These are phyloP conservation scores for Aegithalos caudatus DNA, from an alignment of 2,113 vertebrate genomes.

Conservation along the genomic window DNA sequence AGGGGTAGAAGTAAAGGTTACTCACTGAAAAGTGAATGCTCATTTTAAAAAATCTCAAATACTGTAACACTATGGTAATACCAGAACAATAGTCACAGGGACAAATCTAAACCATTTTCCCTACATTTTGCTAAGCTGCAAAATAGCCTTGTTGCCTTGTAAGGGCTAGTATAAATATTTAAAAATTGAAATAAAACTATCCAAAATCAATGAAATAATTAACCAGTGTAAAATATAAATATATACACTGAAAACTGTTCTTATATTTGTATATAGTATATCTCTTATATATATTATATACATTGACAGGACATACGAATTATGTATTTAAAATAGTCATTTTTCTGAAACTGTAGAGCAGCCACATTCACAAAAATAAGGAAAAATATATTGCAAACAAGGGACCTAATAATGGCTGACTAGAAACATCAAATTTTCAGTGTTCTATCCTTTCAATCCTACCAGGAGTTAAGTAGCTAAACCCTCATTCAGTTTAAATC, in stretches of 20 bases:
- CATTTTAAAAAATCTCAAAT: background rate
- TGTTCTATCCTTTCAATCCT: background rate
- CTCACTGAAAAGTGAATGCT: background rate
- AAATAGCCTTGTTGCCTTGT: background rate
- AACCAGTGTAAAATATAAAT: background rate
- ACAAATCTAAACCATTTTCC: background rate
- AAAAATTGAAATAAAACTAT: background rate
- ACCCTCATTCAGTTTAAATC: background rate
- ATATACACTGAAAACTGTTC: background rate
- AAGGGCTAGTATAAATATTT: background rate
- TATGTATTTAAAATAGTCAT: background rate
- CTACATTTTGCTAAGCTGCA: background rate
- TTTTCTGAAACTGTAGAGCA: background rate
- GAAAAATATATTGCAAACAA: background rate
- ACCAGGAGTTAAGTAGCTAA: background rate
- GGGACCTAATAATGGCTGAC: background rate
- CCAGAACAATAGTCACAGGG: background rate
- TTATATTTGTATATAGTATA: too few species aligned
- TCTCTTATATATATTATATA: background rate
- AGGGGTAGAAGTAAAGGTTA: background rate
- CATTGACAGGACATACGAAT: background rate
- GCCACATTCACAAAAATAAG: background rate
- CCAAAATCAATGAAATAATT: background rate
- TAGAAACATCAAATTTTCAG: background rate
- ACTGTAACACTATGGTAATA: background rate